Conservation (phyloP, 2,797 vertebrate species). For the Chaetodon trifasciatus region DNA sequence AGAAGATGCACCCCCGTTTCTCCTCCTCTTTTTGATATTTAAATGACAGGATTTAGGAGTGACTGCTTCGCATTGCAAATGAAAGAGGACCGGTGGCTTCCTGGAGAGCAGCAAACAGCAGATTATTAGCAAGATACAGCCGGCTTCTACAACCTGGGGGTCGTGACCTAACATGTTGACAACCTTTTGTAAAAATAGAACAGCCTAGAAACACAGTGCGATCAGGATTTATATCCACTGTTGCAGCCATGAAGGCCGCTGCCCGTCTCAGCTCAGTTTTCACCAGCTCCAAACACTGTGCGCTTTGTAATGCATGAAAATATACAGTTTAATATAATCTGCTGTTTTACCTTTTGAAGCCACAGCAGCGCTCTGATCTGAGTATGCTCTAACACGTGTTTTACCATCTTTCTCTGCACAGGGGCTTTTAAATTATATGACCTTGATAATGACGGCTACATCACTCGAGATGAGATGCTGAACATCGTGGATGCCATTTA, state of each 20-base stretch:
- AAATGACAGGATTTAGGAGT: slow-evolving; percentile 45
- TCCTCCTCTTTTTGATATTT: slow-evolving; percentile 49
- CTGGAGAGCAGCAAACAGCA: slow-evolving; percentile 35
- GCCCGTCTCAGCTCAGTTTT: not conserved
- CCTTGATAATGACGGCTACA: slow-evolving; percentile 97
- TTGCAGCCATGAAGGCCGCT: not conserved
- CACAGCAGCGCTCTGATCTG: not conserved
- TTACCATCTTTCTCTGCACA: slow-evolving; percentile 69
- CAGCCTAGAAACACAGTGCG: slow-evolving; percentile 5
- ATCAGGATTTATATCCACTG: slow-evolving; percentile 9
- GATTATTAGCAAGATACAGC: slow-evolving; percentile 35
- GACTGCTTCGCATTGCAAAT: slow-evolving; percentile 40
- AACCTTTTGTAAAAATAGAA: not conserved
- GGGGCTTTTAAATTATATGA: slow-evolving; percentile 99
- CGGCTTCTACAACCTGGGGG: not conserved
- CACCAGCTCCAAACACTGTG: not conserved
- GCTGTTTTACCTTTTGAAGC: slow-evolving; percentile 22
- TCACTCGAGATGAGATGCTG: slow-evolving; percentile 98
- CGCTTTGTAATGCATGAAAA: slow-evolving; percentile 28
- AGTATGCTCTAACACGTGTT: no score
- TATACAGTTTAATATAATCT: slow-evolving; percentile 1
- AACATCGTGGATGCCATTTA: slow-evolving; percentile 99
- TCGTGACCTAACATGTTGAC: slow-evolving; percentile 13
- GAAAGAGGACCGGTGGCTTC: slow-evolving; percentile 34
- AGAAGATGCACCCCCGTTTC: slow-evolving; percentile 69